Evolutionary conservation across 2,113 vertebrate species (phyloP).

Genomic region (Antechinus flavipes): DNA sequence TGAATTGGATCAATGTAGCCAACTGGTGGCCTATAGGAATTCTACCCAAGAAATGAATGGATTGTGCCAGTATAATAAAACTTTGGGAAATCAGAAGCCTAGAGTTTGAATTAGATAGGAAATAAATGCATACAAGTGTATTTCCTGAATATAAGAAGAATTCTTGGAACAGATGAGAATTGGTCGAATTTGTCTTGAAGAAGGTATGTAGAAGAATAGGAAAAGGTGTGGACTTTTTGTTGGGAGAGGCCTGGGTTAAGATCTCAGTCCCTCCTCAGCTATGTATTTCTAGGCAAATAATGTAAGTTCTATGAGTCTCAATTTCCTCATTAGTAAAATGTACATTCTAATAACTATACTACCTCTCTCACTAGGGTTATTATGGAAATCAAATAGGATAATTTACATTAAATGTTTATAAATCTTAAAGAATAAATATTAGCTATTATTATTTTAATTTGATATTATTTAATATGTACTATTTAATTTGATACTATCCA

Average conservation of each 20-base stretch:
- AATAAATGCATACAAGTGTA: neutral
- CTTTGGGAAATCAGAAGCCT: neutral
- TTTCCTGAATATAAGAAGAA: neutral
- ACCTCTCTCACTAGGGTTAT: neutral
- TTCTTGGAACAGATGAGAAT: neutral
- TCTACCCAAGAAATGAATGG: neutral
- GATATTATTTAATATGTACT: neutral
- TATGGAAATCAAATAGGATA: neutral
- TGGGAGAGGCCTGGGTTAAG: neutral
- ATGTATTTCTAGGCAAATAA: neutral
- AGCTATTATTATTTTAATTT: neutral
- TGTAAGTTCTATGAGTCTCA: neutral
- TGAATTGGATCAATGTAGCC: neutral
- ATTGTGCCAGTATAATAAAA: neutral
- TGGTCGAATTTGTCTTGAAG: neutral
- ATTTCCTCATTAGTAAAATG: neutral
- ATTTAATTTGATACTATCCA: neutral
- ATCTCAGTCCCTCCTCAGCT: neutral
- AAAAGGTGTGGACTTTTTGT: neutral
- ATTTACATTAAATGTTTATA: neutral
- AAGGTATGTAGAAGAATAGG: neutral
- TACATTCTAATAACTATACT: neutral
- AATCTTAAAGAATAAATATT: neutral
- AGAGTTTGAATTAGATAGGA: neutral
- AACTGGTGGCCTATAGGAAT: neutral